Percentiles rank a stretch among this genome's conserved stretches.
These are phyloP conservation scores for Onchidella celtica DNA, from an alignment of 2,888 invertebrate genomes.

Conservation along the genomic window DNA sequence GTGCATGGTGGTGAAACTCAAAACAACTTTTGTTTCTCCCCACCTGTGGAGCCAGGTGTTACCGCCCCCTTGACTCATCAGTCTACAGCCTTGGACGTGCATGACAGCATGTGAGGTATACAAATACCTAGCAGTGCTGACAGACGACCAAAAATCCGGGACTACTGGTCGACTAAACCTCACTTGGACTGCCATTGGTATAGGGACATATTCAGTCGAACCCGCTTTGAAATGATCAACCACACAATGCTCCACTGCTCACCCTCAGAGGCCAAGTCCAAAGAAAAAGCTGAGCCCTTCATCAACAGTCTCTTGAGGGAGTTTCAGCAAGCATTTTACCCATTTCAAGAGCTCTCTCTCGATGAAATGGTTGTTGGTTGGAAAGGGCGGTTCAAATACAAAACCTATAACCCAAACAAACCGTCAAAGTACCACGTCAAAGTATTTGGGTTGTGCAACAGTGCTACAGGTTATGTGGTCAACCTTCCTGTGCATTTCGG, in stretches of 20 bases:
- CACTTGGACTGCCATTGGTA: no score
- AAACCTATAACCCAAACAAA: background rate
- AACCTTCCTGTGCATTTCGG: constrained; percentile 13
- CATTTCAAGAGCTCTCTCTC: background rate
- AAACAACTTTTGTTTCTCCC: background rate
- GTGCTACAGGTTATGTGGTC: background rate
- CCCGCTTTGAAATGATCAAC: no score
- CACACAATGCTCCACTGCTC: no score
- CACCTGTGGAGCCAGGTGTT: background rate
- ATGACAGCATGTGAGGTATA: background rate
- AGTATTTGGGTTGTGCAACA: constrained; percentile 2
- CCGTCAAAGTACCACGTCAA: constrained; percentile 3
- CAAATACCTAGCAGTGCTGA: background rate
- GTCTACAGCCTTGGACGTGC: background rate
- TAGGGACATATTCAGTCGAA: no score
- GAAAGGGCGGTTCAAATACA: constrained; percentile 7
- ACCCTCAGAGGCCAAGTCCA: background rate
- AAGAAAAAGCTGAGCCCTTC: constrained; percentile 10
- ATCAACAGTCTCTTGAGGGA: background rate
- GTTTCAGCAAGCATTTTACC: constrained; percentile 1
- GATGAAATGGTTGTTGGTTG: constrained; percentile 23
- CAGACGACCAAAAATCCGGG: no score
- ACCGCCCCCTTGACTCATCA: background rate
- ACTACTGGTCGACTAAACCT: no score
- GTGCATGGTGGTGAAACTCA: background rate